Percentiles rank a stretch among this genome's conserved stretches.
Conservation (phyloP, 2,888 invertebrate species). For the Bombylius discolor region DNA sequence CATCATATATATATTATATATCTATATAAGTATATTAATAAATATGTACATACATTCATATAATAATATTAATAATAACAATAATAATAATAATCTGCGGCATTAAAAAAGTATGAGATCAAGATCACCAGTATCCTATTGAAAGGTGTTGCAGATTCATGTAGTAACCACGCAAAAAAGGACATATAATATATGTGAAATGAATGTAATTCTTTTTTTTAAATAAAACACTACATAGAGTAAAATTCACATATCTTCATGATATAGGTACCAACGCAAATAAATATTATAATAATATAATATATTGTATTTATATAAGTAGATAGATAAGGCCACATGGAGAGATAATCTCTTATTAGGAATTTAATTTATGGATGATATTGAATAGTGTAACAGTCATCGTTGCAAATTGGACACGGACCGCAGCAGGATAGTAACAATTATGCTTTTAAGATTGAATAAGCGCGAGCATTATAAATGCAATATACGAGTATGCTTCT, state of each 20-base stretch:
- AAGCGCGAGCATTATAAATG: no score
- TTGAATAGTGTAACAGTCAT: background rate
- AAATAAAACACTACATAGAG: no score
- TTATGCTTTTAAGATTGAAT: no score
- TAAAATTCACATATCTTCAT: no score
- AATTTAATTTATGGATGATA: slow-evolving; percentile 11
- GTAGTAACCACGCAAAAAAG: background rate
- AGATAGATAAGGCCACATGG: slow-evolving; percentile 11
- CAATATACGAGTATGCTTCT: background rate
- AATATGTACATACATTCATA: no score
- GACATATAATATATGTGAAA: background rate
- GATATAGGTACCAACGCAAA: no score
- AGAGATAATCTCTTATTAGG: slow-evolving; percentile 11
- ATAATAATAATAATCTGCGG: no score
- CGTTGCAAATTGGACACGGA: background rate
- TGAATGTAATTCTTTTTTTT: background rate
- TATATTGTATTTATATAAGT: background rate
- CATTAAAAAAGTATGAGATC: background rate
- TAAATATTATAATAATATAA: no score
- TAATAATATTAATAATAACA: no score
- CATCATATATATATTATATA: background rate
- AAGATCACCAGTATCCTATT: background rate
- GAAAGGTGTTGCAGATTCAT: background rate
- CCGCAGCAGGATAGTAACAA: background rate
- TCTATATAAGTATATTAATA: no score